Evolutionary conservation across 1,140 invertebrate genomes (phyloP).

Genomic region (Diplogasteroides magnus): DNA sequence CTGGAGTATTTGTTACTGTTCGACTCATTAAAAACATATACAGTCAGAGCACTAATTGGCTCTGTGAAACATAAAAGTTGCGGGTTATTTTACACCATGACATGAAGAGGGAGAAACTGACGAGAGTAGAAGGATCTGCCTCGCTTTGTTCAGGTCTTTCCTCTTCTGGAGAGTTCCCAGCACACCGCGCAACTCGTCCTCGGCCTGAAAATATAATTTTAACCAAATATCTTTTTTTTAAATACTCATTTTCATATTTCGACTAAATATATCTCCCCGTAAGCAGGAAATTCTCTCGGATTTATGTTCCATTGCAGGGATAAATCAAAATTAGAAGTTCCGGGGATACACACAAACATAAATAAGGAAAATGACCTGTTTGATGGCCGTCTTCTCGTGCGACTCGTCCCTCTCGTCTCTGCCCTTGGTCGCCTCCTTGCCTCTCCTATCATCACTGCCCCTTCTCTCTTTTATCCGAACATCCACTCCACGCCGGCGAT

Average conservation of each 20-base stretch:
- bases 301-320: background rate
- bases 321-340: background rate
- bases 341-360: background rate
- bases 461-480: too few relatives aligned
- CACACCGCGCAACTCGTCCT: conserved; percentile 7
- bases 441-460: conserved; percentile 6
- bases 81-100: too few relatives aligned
- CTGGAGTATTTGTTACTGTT: conserved; percentile 17
- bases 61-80: conserved; percentile 12
- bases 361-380: background rate
- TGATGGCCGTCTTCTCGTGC: conserved; percentile 1
- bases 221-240: too few relatives aligned
- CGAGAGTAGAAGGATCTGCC: conserved; percentile 4
- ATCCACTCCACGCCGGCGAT: too few relatives aligned
- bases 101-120: conserved; percentile 2
- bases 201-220: conserved; percentile 13
- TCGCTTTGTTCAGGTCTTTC: conserved; percentile 6
- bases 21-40: conserved; percentile 11
- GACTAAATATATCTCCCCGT: background rate
- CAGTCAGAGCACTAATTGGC: conserved; percentile 10
- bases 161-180: background rate
- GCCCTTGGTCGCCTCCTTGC: background rate
- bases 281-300: conserved; percentile 2
- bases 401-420: conserved; percentile 6
- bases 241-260: conserved; percentile 1